These are phyloP conservation scores for Drosophila melanosoma DNA, from an alignment of 2,888 invertebrate genomes.

Conservation along the genomic window DNA sequence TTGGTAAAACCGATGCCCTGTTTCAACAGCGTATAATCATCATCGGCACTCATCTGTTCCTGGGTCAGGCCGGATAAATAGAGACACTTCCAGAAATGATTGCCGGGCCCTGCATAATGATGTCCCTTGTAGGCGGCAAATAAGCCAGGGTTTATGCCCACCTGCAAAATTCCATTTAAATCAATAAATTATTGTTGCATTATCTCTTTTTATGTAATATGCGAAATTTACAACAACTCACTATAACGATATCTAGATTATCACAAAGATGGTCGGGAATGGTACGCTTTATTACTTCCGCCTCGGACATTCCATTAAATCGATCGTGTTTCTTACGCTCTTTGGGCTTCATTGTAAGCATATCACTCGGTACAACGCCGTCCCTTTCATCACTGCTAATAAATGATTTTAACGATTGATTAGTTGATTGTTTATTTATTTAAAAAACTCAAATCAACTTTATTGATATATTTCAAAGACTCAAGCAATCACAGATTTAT, in stretches of 20 bases:
- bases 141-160: slow-evolving; percentile 98
- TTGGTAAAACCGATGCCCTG: slow-evolving; percentile 99
- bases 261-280: slow-evolving; percentile 97
- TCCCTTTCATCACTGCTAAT: slow-evolving; percentile 20
- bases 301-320: slow-evolving; percentile 98
- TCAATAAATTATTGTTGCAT: not conserved
- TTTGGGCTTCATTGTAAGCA: slow-evolving; percentile 85
- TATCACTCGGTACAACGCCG: slow-evolving; percentile 16
- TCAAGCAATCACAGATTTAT: no score
- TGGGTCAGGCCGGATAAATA: slow-evolving; percentile 97
- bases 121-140: slow-evolving; percentile 99
- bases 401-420: not conserved
- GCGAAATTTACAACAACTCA: slow-evolving; percentile 91
- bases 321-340: slow-evolving; percentile 97
- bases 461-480: not conserved
- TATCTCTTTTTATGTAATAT: slow-evolving; percentile 5
- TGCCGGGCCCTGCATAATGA: slow-evolving; percentile 99
- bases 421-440: not conserved
- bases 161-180: slow-evolving; percentile 86
- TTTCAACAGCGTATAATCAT: slow-evolving; percentile 96
- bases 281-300: slow-evolving; percentile 96
- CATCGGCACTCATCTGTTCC: slow-evolving; percentile 98
- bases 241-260: slow-evolving; percentile 99
- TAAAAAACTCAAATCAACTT: not conserved
- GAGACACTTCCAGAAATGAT: slow-evolving; percentile 99